Percentiles rank a stretch among this genome's conserved stretches.
Conservation (phyloP, 2,888 invertebrate species). For the Eudemis profundana region DNA sequence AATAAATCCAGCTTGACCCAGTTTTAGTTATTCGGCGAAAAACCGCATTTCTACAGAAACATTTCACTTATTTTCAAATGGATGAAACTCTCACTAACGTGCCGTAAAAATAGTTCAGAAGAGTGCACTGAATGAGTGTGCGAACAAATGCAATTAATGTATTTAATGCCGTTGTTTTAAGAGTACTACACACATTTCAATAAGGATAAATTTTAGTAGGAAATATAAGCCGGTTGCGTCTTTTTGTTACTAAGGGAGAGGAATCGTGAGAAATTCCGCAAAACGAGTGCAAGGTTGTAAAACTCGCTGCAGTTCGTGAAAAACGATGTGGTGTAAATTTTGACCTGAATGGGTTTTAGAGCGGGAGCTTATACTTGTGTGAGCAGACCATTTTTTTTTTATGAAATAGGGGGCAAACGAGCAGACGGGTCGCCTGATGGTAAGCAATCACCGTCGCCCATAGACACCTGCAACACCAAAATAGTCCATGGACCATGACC, state of each 20-base stretch:
- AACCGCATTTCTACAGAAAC: conserved; percentile 1
- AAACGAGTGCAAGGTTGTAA: conserved; percentile 9
- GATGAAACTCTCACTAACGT: not conserved
- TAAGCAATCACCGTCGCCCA: no score
- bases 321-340: conserved; percentile 3
- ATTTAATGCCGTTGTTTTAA: not conserved
- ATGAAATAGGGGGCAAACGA: no score
- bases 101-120: conserved; percentile 1
- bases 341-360: conserved; percentile 2
- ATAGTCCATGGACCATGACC: no score
- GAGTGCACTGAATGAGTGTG: conserved; percentile 16
- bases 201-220: not conserved
- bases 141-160: not conserved
- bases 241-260: not conserved
- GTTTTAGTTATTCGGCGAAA: not conserved
- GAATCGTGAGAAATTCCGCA: not conserved
- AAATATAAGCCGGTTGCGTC: not conserved
- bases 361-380: not conserved
- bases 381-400: no score
- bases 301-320: not conserved
- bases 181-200: not conserved
- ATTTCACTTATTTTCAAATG: not conserved
- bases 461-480: no score
- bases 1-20: no score
- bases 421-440: no score